Conservation (phyloP, 2,888 invertebrate species). For the Spisula subtruncata region DNA sequence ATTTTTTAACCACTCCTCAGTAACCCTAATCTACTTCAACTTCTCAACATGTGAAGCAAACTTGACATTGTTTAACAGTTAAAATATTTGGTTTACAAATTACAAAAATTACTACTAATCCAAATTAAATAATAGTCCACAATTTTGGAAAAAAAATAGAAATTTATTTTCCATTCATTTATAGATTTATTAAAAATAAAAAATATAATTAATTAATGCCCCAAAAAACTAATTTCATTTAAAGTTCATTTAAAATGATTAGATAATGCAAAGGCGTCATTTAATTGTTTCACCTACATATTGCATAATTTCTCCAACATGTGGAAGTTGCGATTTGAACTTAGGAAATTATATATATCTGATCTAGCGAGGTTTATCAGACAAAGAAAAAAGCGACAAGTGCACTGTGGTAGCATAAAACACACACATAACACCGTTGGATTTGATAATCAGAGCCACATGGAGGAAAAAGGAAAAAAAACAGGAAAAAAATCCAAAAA, state of each 20-base stretch:
- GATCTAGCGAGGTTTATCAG: background rate
- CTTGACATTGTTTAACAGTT: too few species aligned
- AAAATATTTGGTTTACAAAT: too few species aligned
- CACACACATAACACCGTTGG: background rate
- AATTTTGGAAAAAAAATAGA: background rate
- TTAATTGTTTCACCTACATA: background rate
- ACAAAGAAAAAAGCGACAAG: constrained; percentile 9
- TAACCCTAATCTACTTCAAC: too few species aligned
- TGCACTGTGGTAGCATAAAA: background rate
- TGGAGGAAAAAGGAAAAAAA: too few species aligned
- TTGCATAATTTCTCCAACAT: background rate
- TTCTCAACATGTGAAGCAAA: too few species aligned
- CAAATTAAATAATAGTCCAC: background rate
- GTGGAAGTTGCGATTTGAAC: background rate
- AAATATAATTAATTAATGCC: background rate
- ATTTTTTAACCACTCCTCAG: too few species aligned
- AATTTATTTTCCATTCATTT: background rate
- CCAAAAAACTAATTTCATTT: background rate
- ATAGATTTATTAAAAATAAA: background rate
- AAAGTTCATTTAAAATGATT: background rate
- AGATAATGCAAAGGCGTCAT: background rate
- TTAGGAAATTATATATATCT: background rate
- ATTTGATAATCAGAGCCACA: background rate
- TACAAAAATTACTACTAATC: too few species aligned
- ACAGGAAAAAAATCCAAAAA: too few species aligned